These are phyloP conservation scores for Drosophila insularis DNA, from an alignment of 1,140 invertebrate genomes.

Conservation along the genomic window DNA sequence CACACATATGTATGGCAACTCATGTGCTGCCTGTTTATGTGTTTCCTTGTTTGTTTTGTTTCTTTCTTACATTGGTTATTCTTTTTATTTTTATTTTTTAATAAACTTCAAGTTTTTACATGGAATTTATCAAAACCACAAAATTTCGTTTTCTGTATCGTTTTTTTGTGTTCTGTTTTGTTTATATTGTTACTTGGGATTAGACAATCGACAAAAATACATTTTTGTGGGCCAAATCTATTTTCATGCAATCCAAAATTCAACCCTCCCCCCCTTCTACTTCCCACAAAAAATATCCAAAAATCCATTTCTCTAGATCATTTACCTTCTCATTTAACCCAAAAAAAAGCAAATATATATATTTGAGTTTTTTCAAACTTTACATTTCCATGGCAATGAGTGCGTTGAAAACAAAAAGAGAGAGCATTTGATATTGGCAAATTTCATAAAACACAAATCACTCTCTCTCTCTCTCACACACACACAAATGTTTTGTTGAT, in stretches of 20 bases:
- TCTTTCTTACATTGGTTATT: background rate
- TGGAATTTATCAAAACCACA: too few species aligned
- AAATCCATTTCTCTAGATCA: background rate
- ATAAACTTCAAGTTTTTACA: background rate
- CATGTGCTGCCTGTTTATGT: constrained; percentile 52
- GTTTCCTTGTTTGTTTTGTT: constrained; percentile 7
- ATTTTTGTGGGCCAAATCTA: background rate
- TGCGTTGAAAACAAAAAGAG: constrained; percentile 23
- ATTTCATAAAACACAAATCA: background rate
- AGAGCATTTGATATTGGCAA: constrained; percentile 32
- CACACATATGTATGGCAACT: constrained; percentile 27
- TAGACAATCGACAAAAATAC: background rate
- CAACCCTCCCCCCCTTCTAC: background rate
- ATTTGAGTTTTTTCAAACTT: background rate
- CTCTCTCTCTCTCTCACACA: background rate
- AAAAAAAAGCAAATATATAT: too few species aligned
- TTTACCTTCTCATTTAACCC: background rate
- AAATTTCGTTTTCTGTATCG: background rate
- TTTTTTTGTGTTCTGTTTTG: background rate
- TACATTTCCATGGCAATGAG: background rate
- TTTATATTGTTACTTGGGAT: background rate
- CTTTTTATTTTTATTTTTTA: background rate
- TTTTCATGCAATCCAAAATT: background rate
- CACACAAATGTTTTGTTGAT: background rate
- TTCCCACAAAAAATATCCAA: background rate